A percentile compares a stretch with the other conserved stretches of the same genome.
Conservation (phyloP, 2,113 vertebrate genomes). For the Callipepla californica region DNA sequence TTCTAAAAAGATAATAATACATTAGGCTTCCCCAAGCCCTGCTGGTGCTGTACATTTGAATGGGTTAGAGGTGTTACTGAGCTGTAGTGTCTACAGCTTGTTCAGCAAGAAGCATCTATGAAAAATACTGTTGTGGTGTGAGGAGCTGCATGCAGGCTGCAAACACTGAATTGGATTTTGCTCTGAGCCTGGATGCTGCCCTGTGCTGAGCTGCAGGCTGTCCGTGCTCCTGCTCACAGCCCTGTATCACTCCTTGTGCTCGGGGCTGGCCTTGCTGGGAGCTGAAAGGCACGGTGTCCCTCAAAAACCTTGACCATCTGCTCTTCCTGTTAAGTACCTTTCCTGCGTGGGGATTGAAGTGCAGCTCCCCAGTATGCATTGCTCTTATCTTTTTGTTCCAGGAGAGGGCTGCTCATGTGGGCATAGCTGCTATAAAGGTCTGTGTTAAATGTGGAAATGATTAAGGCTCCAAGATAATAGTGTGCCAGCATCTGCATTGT, state of each 20-base stretch:
- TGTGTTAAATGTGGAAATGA: conserved; percentile 31
- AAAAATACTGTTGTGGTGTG: not conserved
- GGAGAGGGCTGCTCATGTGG: not conserved
- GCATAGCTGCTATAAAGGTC: conserved; percentile 23
- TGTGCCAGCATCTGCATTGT: not conserved
- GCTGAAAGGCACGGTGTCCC: not conserved
- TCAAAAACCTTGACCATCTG: not conserved
- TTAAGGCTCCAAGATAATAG: conserved; percentile 19
- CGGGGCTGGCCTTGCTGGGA: not conserved
- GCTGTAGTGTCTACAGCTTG: not conserved
- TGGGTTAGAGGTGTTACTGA: not conserved
- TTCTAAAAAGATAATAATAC: not conserved
- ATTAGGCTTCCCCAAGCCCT: not conserved
- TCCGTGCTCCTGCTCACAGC: not conserved
- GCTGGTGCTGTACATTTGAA: not conserved
- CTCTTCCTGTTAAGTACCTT: not conserved
- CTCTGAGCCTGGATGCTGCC: not conserved
- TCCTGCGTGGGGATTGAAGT: not conserved
- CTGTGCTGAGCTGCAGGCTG: not conserved
- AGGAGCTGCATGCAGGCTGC: not conserved
- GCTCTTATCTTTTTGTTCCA: not conserved
- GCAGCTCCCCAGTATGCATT: not conserved
- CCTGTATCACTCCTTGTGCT: fast-evolving
- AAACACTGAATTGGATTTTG: not conserved
- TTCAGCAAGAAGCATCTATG: not conserved